Evolutionary conservation across 2,797 vertebrate genomes (phyloP).

Genomic region (Micrastur ruficollis): DNA sequence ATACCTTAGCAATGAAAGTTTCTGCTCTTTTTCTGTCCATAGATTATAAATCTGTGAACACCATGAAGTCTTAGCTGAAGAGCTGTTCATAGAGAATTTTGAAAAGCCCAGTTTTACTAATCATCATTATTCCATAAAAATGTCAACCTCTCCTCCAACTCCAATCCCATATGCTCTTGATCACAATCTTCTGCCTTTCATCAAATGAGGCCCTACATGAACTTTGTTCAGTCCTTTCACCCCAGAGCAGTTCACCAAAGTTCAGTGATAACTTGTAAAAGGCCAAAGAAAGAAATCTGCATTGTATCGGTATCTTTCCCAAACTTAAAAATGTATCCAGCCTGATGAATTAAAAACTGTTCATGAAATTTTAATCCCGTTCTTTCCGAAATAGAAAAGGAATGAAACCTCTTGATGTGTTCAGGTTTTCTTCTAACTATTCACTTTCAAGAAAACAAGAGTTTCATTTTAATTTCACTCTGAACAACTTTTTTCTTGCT

Average conservation of each 20-base stretch:
- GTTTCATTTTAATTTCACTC: not conserved
- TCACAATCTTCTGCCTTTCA: slow-evolving; percentile 72
- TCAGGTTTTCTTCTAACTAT: not conserved
- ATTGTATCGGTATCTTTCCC: not conserved
- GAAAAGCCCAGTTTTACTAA: slow-evolving; percentile 55
- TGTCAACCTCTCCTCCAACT: slow-evolving; percentile 51
- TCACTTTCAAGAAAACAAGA: not conserved
- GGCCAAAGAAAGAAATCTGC: slow-evolving; percentile 14
- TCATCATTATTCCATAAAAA: slow-evolving; percentile 73
- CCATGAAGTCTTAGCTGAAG: not conserved
- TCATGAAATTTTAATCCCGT: not conserved
- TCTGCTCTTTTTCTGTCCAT: slow-evolving; percentile 65
- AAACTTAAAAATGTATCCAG: not conserved
- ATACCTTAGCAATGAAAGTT: slow-evolving; percentile 31
- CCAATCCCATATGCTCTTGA: slow-evolving; percentile 59
- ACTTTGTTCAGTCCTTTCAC: not conserved
- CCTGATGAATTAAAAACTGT: not conserved
- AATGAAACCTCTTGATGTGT: not conserved
- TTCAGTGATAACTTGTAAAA: slow-evolving; percentile 55
- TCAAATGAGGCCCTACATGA: slow-evolving; percentile 46
- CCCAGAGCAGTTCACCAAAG: slow-evolving; percentile 13
- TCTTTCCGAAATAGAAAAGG: not conserved
- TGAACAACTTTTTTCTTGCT: not conserved
- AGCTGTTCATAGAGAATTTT: slow-evolving; percentile 16
- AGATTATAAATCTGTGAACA: slow-evolving; percentile 67